Conservation (phyloP, 2,888 invertebrate genomes). For the Hydrotaea cyrtoneurina region DNA sequence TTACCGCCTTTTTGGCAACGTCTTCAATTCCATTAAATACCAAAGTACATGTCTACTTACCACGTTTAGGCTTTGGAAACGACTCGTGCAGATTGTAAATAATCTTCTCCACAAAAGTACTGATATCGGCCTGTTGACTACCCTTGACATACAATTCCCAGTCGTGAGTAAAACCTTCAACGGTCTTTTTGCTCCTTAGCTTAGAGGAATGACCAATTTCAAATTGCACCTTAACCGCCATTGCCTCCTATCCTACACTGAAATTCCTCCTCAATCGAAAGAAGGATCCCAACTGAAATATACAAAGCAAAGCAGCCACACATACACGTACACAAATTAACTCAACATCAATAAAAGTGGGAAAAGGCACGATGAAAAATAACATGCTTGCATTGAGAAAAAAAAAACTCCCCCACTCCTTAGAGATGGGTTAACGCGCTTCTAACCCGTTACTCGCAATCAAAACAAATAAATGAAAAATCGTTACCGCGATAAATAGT, state of each 20-base stretch:
- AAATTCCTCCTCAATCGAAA: not conserved
- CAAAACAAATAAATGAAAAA: constrained; percentile 9
- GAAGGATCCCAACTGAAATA: constrained; percentile 30
- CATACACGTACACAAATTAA: constrained; percentile 15
- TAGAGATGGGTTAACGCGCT: not conserved
- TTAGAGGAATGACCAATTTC: constrained; percentile 96
- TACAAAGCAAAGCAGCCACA: not conserved
- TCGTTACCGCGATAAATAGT: not conserved
- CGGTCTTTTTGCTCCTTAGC: constrained; percentile 89
- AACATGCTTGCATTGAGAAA: constrained; percentile 6
- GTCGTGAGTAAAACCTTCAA: constrained; percentile 97
- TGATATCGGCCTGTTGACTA: constrained; percentile 91
- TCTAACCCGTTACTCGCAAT: not conserved
- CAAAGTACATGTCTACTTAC: constrained; percentile 81
- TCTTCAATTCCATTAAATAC: no score
- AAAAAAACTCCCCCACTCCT: not conserved
- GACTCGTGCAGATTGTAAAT: constrained; percentile 95
- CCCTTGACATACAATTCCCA: constrained; percentile 98
- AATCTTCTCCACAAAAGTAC: constrained; percentile 95
- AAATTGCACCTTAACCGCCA: constrained; percentile 90
- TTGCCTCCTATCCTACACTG: not conserved
- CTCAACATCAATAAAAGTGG: not conserved
- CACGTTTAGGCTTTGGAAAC: constrained; percentile 94
- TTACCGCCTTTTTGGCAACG: no score
- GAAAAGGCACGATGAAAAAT: not conserved